Evolutionary conservation across 1,140 invertebrate species (phyloP).

Genomic region (Diachasma alloeum): DNA sequence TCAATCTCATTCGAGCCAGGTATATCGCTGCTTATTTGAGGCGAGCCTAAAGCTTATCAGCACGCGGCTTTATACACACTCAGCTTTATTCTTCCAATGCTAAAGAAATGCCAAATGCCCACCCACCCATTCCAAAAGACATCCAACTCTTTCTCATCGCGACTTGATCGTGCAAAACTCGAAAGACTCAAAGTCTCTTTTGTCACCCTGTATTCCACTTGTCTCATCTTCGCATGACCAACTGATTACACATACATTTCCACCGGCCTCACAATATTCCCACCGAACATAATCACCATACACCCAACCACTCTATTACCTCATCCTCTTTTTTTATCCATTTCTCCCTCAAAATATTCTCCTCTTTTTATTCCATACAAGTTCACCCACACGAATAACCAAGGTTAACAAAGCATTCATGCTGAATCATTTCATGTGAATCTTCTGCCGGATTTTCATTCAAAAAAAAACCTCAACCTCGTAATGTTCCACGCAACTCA

Average conservation of each 20-base stretch:
- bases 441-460: not conserved
- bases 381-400: conserved; percentile 10
- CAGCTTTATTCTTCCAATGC: not conserved
- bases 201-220: not conserved
- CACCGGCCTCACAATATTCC: not conserved
- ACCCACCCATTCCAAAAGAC: not conserved
- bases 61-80: not conserved
- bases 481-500: not conserved
- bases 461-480: not conserved
- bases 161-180: not conserved
- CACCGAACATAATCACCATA: not conserved
- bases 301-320: not conserved
- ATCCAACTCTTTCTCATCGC: not conserved
- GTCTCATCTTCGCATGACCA: not conserved
- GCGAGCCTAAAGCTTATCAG: not conserved
- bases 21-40: not conserved
- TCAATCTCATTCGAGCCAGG: not conserved
- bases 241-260: not conserved
- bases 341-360: not conserved
- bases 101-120: not conserved
- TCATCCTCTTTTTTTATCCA: not conserved
- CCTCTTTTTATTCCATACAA: not conserved
- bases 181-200: not conserved
- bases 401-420: conserved; percentile 20
- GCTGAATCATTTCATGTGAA: not conserved